Evolutionary conservation across 2,113 vertebrate genomes (phyloP).

Genomic region (Ictalurus punctatus): DNA sequence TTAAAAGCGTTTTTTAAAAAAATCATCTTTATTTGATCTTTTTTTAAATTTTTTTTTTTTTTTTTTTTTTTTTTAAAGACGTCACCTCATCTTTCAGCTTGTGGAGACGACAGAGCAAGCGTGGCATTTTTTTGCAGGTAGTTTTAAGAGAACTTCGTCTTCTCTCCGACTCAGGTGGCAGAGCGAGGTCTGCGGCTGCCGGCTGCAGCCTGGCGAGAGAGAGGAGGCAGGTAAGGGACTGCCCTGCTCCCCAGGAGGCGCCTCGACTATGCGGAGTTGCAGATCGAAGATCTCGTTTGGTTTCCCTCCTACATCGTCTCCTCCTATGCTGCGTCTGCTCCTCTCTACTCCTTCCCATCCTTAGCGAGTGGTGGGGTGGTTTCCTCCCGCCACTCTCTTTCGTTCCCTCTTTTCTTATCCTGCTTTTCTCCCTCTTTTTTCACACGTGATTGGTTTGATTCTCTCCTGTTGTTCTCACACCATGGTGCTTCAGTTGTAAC

Average conservation of each 20-base stretch:
- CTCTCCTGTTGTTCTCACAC: constrained; percentile 88
- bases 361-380: constrained; percentile 60
- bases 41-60: constrained; percentile 15
- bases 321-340: constrained; percentile 51
- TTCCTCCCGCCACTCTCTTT: constrained; percentile 61
- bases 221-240: constrained; percentile 57
- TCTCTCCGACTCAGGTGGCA: constrained; percentile 71
- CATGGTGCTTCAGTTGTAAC: constrained; percentile 93
- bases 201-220: constrained; percentile 64
- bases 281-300: constrained; percentile 60
- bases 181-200: constrained; percentile 76
- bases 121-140: constrained; percentile 66
- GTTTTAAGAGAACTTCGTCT: constrained; percentile 74
- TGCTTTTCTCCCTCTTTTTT: constrained; percentile 73
- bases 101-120: constrained; percentile 75
- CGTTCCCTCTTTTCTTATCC: constrained; percentile 69
- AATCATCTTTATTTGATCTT: not conserved
- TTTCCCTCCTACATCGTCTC: constrained; percentile 63
- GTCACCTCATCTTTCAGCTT: constrained; percentile 64
- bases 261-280: constrained; percentile 55
- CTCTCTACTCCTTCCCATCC: constrained; percentile 44
- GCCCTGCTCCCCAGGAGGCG: constrained; percentile 56
- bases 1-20: constrained; percentile 64
- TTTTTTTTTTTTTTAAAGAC: constrained; percentile 31
- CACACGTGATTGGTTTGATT: constrained; percentile 70